These are phyloP conservation scores for Isurus oxyrinchus DNA, from an alignment of 2,113 vertebrate species.

Conservation along the genomic window DNA sequence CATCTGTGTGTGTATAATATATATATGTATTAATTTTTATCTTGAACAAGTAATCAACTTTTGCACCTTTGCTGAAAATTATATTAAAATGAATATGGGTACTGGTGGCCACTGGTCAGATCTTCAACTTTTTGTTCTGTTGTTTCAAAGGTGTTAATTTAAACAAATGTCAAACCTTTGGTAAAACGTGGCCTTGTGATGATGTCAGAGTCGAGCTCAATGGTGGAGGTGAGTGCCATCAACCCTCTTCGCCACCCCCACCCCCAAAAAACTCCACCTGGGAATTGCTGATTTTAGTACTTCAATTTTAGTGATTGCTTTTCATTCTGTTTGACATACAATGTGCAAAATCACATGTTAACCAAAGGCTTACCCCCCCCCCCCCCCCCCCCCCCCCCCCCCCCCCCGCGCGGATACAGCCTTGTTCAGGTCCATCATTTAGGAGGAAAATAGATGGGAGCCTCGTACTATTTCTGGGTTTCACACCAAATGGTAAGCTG, in stretches of 20 bases:
- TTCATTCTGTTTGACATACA: not conserved
- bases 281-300: not conserved
- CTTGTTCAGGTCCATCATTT: not conserved
- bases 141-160: not conserved
- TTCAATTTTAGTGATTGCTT: not conserved
- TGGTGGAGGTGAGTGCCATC: not conserved
- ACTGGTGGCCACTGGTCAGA: not conserved
- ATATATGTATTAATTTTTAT: slow-evolving; percentile 12
- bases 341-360: not conserved
- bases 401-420: not conserved
- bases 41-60: slow-evolving; percentile 6
- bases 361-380: not conserved
- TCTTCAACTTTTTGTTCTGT: not conserved
- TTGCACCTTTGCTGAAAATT: slow-evolving; percentile 27
- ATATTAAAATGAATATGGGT: slow-evolving; percentile 22
- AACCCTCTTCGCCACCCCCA: not conserved
- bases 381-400: too few relatives aligned
- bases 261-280: not conserved
- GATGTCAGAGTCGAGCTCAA: not conserved
- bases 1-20: not conserved
- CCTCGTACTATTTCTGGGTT: not conserved
- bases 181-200: not conserved
- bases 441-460: not conserved
- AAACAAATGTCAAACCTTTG: not conserved
- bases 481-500: not conserved